Evolutionary conservation across 2,797 vertebrate genomes (phyloP), one percentile per base, ranked within the genome.

Genomic region (Tachyglossus aculeatus): DNA sequence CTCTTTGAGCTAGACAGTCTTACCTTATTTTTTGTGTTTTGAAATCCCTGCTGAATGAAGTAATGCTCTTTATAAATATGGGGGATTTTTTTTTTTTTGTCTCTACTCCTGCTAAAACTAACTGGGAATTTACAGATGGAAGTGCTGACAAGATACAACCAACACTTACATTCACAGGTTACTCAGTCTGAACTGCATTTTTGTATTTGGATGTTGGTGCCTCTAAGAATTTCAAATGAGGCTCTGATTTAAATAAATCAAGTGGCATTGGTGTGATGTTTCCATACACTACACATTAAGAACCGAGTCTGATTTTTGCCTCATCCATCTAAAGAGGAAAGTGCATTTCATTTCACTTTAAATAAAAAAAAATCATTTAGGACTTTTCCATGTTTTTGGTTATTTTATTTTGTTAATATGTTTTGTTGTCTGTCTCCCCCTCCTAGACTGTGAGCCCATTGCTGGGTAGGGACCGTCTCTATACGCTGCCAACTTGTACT

Each of bases 261-360:
- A 75, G 15, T 27, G 16, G 66, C 58, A 25, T 7, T 6, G 56
- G 4, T 11, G 5, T 56, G 72, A 63, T 41, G 8, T 1, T 62
- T 71, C 62, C 59, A 14, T 13, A 45, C 77, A 2, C 2, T 68
- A 71, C 74, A 80, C 74, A 80, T 62, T 67, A 77, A 62, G 29
- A 79, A 15, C 7, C 67, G 39, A 66, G 4, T 27, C 6, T 70
- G 1, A 15, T 67, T 61, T 68, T 74, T 54, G 24, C 56, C 50
- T 16, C 5, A 25, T 4, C 68, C 27, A 9, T 44, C 62, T 54
- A 21, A 47, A 69, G 66, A 68, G 18, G 65, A 10, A 54, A 6
- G 12, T 0, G 0, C n/a, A 25, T 61, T 78, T 50, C 36, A 10
- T 32, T 10, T 9, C 51, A 27, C 3, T 34, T 24, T 33, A 43